Conservation (phyloP, 2,888 invertebrate species). For the Protula sp. region DNA sequence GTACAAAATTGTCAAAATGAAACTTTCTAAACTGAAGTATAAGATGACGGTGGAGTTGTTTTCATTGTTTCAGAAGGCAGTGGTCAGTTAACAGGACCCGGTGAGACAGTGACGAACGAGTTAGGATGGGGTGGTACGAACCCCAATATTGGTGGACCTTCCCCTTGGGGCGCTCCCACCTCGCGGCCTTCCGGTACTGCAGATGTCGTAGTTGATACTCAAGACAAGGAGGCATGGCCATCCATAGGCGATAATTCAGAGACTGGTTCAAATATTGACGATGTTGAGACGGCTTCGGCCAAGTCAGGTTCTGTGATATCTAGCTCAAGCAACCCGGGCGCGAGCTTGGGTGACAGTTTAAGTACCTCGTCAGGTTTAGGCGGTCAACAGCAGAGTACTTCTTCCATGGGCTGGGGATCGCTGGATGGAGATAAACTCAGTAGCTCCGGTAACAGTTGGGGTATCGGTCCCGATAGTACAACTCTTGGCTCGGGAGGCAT, state of each 20-base stretch:
- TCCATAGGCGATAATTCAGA: neutral
- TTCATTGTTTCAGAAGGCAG: too few species aligned
- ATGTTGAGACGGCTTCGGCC: neutral
- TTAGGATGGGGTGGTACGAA: too few species aligned
- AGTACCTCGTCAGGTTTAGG: neutral
- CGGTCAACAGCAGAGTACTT: neutral
- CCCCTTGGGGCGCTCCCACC: neutral
- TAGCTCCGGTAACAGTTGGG: neutral
- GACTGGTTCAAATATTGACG: neutral
- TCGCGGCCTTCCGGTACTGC: neutral
- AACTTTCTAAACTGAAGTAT: too few species aligned
- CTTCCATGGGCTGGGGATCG: neutral
- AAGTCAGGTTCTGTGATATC: constrained; percentile 1
- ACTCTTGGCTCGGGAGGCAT: neutral
- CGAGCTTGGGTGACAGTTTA: neutral
- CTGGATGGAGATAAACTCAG: neutral
- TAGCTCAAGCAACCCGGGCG: neutral
- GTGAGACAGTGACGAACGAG: too few species aligned
- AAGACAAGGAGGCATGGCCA: neutral
- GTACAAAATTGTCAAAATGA: too few species aligned
- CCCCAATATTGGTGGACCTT: too few species aligned
- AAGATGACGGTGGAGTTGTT: too few species aligned
- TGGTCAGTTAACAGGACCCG: too few species aligned
- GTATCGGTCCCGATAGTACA: neutral
- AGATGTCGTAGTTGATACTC: neutral